Evolutionary conservation across 1,140 invertebrate species (phyloP), one percentile per base, ranked within the genome.

Genomic region (Ceratosolen solmsi): DNA sequence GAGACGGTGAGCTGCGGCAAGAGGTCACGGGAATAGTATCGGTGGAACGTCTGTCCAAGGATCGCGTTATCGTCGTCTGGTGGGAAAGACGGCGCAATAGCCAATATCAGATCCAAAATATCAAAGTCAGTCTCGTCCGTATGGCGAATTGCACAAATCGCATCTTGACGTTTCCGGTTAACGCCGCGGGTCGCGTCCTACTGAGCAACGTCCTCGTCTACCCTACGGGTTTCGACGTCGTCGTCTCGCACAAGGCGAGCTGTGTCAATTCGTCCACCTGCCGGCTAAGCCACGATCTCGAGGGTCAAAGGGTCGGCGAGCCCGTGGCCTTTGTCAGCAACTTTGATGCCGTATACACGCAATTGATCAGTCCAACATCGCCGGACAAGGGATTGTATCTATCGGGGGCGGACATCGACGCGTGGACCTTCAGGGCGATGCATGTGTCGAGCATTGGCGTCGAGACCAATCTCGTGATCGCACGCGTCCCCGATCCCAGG

Each of bases 121-220:
- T 82, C 17, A 27, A 30, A 20, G 54, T 82, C 17, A 78, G 63
- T 15, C 30, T 82, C 38, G 38, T 82, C 3, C 5, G 30, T 15
- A 71, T 78, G 63, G 2, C 4, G 20, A 41, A 72, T 8, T 82
- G 80, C 38, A 41, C 8, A 1, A 71, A n/a, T 7, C 25, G 3
- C 1, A 54, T 77, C 2, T 20, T 82, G 38, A 63, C 20, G 0
- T 82, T 72, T 20, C 74, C 80, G 1, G 41, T 78, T 0, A 68
- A 82, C 33, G 54, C 30, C 2, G 33, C 70, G 1, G 54, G 27
- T 0, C 74, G 46, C 17, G 27, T 82, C 20, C n/a, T 82, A 0
- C 65, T 82, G 3, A 60, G 74, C 75, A 82, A 82, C 25, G 36
- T 82, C 5, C 20, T 82, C 5, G 51, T 78, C 11, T 82, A 82